Evolutionary conservation across 2,113 vertebrate genomes (phyloP), one percentile per base, ranked within the genome.

Genomic region (Barnardius zonarius): DNA sequence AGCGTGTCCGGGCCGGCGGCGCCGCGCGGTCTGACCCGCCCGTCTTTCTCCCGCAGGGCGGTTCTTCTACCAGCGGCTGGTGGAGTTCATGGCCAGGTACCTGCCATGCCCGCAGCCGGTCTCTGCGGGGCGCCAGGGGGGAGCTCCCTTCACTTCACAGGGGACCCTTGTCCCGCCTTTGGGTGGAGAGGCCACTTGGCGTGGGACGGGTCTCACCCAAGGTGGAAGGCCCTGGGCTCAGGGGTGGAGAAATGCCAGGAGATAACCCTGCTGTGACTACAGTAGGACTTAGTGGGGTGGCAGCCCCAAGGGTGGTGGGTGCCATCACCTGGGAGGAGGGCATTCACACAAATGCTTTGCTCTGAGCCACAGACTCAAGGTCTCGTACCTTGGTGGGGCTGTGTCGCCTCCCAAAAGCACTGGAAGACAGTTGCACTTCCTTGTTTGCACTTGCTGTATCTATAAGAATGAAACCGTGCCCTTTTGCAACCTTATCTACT

Each of bases 61-160:
- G 44, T 99, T 99, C 97, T 99, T 99, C 98, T 99, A 99, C 96
- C 99, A 98, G 96, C 98, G 99, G 86, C 98, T 99, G 91, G 99
- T 99, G 97, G 99, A 99, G 95, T 99, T 99, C 97, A 99, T 99
- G 99, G 98, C 99, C 95, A 99, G 99, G 99, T 99, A 96, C 84
- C 6, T n/a, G 62, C 90, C 4, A 43, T 10, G 41, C 33, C 64
- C 67, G 70, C 31, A 1, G 24, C 37, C 1, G 3, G 24, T 30
- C 37, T 2, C 28, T 2, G 11, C 8, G 28, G 49, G 62, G 66
- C 0, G 6, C 1, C 4, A 8, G 39, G 46, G 22, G 20, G 49
- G 13, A 6, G 23, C 37, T 24, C 1, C 2, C 62, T 22, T 12
- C 1, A 7, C 19, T 7, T 18, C 3, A 44, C 28, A 6, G 28